Percentiles rank a stretch among this genome's conserved stretches.
Evolutionary conservation across 2,888 invertebrate species (phyloP).

Genomic region (Lasioglossum malachurum): DNA sequence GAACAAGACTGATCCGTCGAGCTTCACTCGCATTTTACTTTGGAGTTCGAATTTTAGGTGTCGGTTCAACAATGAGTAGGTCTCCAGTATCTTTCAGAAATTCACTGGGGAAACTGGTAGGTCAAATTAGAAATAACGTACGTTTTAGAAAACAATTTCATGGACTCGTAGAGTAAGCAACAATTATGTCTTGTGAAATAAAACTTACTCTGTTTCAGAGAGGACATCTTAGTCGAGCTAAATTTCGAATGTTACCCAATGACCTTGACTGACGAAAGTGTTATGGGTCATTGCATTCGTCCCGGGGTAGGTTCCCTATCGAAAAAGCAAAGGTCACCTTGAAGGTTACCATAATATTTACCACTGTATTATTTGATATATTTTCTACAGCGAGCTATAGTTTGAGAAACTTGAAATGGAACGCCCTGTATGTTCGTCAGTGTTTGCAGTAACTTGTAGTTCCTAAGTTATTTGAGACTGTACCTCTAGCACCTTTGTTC

Average conservation of each 20-base stretch:
- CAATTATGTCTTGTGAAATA: not conserved
- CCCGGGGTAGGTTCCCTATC: no score
- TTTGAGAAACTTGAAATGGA: not conserved
- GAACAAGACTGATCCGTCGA: not conserved
- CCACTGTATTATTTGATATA: no score
- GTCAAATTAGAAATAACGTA: not conserved
- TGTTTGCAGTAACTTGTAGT: not conserved
- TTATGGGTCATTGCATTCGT: not conserved
- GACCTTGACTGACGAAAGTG: not conserved
- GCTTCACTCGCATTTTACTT: not conserved
- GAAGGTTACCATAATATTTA: no score
- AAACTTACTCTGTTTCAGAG: no score
- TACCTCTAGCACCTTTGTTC: not conserved
- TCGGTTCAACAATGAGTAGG: not conserved
- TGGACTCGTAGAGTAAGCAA: not conserved
- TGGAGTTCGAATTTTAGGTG: not conserved
- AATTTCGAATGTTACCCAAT: not conserved
- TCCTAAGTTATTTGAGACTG: not conserved
- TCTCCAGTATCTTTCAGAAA: not conserved
- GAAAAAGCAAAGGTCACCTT: no score
- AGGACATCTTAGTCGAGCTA: not conserved
- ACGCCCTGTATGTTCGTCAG: no score
- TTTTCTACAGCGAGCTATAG: no score
- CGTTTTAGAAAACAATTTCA: no score
- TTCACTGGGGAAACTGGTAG: no score